These are phyloP conservation scores for Bombylius discolor DNA, from an alignment of 2,888 invertebrate species.

Conservation along the genomic window DNA sequence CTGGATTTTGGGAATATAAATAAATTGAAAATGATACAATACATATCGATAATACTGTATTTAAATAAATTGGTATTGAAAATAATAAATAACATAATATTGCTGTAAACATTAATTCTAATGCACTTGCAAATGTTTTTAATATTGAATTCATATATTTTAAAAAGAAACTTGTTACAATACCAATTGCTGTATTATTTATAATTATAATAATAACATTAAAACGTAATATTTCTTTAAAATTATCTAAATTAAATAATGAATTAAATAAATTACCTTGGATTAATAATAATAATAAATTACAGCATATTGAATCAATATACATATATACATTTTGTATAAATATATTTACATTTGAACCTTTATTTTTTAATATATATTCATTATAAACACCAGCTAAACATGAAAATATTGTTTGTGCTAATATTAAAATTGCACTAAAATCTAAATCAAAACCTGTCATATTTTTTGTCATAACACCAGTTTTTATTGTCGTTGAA, in stretches of 20 bases:
- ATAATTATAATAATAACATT: conserved; percentile 69
- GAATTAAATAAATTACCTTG: conserved; percentile 52
- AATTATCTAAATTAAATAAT: conserved; percentile 41
- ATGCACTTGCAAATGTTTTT: conserved; percentile 89
- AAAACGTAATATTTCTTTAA: conserved; percentile 46
- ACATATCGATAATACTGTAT: conserved; percentile 66
- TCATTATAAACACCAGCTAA: conserved; percentile 94
- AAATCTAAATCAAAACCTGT: conserved; percentile 41
- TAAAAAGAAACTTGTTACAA: conserved; percentile 86
- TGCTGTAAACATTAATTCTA: conserved; percentile 84
- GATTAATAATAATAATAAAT: conserved; percentile 53
- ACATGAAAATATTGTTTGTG: conserved; percentile 83
- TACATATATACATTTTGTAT: conserved; percentile 94
- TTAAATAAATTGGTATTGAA: conserved; percentile 68
- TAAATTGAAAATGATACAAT: conserved; percentile 73
- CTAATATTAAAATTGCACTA: conserved; percentile 51
- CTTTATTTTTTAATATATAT: conserved; percentile 75
- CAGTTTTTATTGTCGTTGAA: conserved; percentile 6
- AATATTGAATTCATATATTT: conserved; percentile 87
- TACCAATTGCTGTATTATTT: conserved; percentile 84
- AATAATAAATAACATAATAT: conserved; percentile 76
- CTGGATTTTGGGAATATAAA: conserved; percentile 83
- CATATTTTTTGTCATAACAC: conserved; percentile 24
- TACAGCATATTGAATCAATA: conserved; percentile 85
- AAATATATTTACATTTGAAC: conserved; percentile 74